These are phyloP conservation scores for Steinernema khuongi DNA, from an alignment of 1,140 invertebrate species.

Conservation along the genomic window DNA sequence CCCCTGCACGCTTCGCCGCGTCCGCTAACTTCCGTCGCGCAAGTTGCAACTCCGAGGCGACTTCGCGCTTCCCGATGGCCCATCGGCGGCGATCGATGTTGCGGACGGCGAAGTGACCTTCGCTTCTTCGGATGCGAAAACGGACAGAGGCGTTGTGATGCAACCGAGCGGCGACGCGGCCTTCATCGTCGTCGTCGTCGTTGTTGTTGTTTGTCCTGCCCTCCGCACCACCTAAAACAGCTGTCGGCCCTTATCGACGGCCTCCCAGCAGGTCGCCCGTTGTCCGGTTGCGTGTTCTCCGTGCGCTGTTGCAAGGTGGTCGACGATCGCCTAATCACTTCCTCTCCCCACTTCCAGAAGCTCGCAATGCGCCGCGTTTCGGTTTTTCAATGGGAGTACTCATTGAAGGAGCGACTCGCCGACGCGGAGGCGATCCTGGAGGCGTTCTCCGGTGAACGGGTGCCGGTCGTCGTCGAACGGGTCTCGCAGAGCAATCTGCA, in stretches of 20 bases:
- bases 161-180: not conserved
- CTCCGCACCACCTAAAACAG: constrained; percentile 8
- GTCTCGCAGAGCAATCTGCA: not conserved
- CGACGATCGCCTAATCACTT: not conserved
- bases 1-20: too few species aligned
- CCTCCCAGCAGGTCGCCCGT: not conserved
- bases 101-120: not conserved
- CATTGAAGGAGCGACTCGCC: constrained; percentile 2
- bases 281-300: constrained; percentile 1
- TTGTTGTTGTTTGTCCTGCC: not conserved
- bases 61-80: not conserved
- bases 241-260: not conserved
- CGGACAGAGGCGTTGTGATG: not conserved
- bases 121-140: constrained; percentile 6
- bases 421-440: not conserved
- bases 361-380: not conserved
- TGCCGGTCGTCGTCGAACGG: constrained; percentile 6
- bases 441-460: not conserved
- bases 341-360: not conserved
- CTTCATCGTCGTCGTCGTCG: not conserved
- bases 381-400: constrained; percentile 13
- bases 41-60: not conserved
- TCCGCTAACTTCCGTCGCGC: not conserved
- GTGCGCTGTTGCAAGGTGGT: not conserved
- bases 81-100: not conserved